Evolutionary conservation across 1,140 invertebrate genomes (phyloP).

Genomic region (Ectropis grisescens): DNA sequence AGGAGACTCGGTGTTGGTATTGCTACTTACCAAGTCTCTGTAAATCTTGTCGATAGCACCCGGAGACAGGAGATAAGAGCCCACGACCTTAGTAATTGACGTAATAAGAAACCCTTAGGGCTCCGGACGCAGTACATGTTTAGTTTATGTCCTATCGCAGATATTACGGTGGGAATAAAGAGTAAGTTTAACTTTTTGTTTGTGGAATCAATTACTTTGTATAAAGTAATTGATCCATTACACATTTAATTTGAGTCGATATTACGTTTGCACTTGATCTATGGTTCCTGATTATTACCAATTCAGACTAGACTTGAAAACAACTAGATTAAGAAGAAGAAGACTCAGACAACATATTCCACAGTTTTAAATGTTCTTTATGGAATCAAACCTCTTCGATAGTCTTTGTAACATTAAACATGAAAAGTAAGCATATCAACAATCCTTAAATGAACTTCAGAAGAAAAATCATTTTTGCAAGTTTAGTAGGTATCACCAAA

Average conservation of each 20-base stretch:
- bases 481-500: not conserved
- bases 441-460: no score
- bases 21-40: no score
- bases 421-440: no score
- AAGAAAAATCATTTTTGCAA: constrained; percentile 1
- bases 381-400: not conserved
- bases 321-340: no score
- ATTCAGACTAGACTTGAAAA: no score
- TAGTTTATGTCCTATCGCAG: constrained; percentile 32
- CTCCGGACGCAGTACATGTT: constrained; percentile 26
- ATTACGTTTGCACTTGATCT: no score
- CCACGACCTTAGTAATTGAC: constrained; percentile 47
- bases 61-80: constrained; percentile 31
- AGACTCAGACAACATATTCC: no score
- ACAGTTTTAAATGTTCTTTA: not conserved
- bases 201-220: no score
- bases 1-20: no score
- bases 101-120: constrained; percentile 36
- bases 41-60: constrained; percentile 44
- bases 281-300: no score
- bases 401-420: constrained; percentile 1
- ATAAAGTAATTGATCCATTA: not conserved
- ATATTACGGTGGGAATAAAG: constrained; percentile 13
- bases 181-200: constrained; percentile 4
- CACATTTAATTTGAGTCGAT: not conserved